Percentiles rank a stretch among this genome's conserved stretches.
Evolutionary conservation across 2,113 vertebrate species (phyloP).

Genomic region (Clarias gariepinus): DNA sequence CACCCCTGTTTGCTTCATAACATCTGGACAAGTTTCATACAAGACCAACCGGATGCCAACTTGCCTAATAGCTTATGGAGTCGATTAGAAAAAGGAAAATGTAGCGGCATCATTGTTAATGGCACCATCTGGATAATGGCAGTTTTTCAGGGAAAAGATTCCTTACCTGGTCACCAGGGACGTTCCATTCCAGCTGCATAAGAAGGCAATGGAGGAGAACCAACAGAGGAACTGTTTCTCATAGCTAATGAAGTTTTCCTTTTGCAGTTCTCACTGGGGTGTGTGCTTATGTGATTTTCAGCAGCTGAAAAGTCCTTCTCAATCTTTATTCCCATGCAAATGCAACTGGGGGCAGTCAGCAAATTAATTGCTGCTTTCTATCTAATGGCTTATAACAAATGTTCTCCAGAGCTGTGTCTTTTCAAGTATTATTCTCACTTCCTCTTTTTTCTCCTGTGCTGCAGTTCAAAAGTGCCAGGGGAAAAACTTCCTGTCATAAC

Average conservation of each 20-base stretch:
- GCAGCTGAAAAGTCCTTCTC: constrained; percentile 46
- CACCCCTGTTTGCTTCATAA: constrained; percentile 60
- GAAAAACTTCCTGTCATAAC: constrained; percentile 41
- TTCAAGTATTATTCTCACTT: constrained; percentile 51
- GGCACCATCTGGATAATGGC: constrained; percentile 81
- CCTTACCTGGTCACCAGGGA: constrained; percentile 77
- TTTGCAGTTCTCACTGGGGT: constrained; percentile 49
- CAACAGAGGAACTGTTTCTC: constrained; percentile 68
- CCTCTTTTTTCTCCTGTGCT: constrained; percentile 42
- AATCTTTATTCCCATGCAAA: constrained; percentile 54
- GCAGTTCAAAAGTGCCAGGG: constrained; percentile 41
- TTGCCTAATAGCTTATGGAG: constrained; percentile 84
- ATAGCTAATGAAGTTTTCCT: constrained; percentile 67
- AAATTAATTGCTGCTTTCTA: constrained; percentile 59
- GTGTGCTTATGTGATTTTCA: constrained; percentile 35
- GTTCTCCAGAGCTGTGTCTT: constrained; percentile 51
- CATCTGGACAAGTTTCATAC: constrained; percentile 76
- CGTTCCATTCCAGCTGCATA: constrained; percentile 67
- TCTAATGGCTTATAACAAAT: constrained; percentile 59
- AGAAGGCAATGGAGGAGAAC: constrained; percentile 68
- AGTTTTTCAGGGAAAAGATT: constrained; percentile 72
- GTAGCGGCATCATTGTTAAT: constrained; percentile 78
- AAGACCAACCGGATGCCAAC: constrained; percentile 75
- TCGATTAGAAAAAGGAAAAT: constrained; percentile 81
- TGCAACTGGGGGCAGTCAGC: constrained; percentile 55